These are phyloP conservation scores for Hemaris fuciformis DNA, from an alignment of 2,888 invertebrate genomes.

Conservation along the genomic window DNA sequence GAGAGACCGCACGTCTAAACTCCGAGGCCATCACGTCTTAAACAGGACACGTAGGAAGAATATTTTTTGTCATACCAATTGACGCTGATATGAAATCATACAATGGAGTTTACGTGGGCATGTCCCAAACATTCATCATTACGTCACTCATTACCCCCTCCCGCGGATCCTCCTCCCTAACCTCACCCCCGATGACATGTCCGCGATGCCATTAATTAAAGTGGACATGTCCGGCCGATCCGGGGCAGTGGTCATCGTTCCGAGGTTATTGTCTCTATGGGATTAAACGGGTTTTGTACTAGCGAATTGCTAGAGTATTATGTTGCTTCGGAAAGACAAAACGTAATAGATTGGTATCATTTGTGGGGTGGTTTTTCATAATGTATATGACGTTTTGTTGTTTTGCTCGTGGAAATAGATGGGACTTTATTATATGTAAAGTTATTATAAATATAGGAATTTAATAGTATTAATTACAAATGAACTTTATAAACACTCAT, in stretches of 20 bases:
- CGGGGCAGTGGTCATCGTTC: slow-evolving; percentile 37
- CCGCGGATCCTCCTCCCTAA: background rate
- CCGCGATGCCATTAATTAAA: slow-evolving; percentile 56
- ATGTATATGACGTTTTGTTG: background rate
- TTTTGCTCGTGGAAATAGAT: too few species aligned
- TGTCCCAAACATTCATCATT: slow-evolving; percentile 23
- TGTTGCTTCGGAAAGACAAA: background rate
- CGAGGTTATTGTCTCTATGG: slow-evolving; percentile 16
- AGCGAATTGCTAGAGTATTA: background rate
- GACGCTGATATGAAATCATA: background rate
- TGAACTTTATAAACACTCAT: too few species aligned
- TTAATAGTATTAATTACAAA: too few species aligned
- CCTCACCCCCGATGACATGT: slow-evolving; percentile 32
- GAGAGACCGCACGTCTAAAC: too few species aligned
- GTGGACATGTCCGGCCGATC: slow-evolving; percentile 34
- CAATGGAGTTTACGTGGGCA: slow-evolving; percentile 21
- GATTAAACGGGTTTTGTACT: slow-evolving; percentile 14
- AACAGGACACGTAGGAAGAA: too few species aligned
- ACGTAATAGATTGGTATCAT: background rate
- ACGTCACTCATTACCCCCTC: slow-evolving; percentile 36
- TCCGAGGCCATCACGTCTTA: too few species aligned
- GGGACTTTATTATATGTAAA: background rate
- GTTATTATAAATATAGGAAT: background rate
- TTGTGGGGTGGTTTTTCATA: background rate
- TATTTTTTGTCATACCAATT: background rate